A percentile compares a stretch with the other conserved stretches of the same genome.
Evolutionary conservation across 64 coral and sea anemone genomes (phyloP).

Genomic region (Actinia tenebrosa): DNA sequence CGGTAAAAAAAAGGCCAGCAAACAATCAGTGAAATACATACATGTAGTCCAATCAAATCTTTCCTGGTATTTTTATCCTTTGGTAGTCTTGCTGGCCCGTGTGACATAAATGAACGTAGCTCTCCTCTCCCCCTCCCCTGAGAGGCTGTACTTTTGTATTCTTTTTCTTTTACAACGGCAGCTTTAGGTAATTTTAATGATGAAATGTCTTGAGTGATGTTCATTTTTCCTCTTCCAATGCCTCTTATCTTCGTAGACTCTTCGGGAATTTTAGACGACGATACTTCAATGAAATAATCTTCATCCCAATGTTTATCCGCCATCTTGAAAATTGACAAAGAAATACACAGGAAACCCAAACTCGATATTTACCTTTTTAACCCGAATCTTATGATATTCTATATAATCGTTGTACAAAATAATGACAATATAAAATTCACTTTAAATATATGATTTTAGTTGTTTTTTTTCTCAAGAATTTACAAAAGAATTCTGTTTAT

Average conservation of each 20-base stretch:
- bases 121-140: not conserved
- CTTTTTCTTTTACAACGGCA: not conserved
- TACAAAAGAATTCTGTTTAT: too few species aligned
- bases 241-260: not conserved
- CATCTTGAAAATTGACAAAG: not conserved
- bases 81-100: slow-evolving; percentile 8
- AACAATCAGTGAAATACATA: not conserved
- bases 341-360: not conserved
- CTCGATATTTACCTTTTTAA: too few species aligned
- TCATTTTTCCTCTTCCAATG: not conserved
- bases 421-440: too few species aligned
- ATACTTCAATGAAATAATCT: not conserved
- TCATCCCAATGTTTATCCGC: not conserved
- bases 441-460: too few species aligned
- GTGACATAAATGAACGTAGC: not conserved
- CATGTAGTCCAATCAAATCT: not conserved
- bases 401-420: too few species aligned
- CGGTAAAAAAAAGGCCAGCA: too few species aligned
- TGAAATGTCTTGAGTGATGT: slow-evolving; percentile 2
- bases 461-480: too few species aligned
- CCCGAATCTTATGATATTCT: too few species aligned
- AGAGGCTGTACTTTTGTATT: not conserved
- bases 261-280: not conserved
- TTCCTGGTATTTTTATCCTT: not conserved
- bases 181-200: slow-evolving; percentile 10